These are phyloP conservation scores for Mesitornis unicolor DNA, from an alignment of 2,113 vertebrate species.

Conservation along the genomic window DNA sequence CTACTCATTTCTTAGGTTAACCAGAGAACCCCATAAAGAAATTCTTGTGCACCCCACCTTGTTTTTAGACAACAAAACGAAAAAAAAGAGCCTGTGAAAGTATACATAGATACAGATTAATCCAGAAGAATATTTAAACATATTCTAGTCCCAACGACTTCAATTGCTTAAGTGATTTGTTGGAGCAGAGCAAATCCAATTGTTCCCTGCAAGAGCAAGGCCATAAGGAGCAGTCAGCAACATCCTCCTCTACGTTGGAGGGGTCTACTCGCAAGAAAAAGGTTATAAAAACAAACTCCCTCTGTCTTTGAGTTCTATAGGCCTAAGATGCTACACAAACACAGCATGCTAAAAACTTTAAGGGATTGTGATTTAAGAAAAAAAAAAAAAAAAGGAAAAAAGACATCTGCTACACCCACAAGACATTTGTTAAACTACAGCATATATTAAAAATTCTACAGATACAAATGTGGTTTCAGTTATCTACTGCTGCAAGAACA, in stretches of 20 bases:
- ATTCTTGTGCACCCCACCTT: not conserved
- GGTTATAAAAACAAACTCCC: not conserved
- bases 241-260: not conserved
- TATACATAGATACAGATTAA: not conserved
- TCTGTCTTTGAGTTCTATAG: not conserved
- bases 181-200: not conserved
- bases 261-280: not conserved
- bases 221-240: not conserved
- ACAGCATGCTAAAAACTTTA: not conserved
- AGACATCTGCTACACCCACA: constrained; percentile 38
- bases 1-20: not conserved
- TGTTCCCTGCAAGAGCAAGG: not conserved
- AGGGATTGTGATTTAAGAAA: not conserved
- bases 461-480: not conserved
- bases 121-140: not conserved
- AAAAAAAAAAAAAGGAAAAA: not conserved
- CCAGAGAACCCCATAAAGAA: not conserved
- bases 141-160: not conserved
- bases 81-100: not conserved
- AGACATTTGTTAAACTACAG: constrained; percentile 48
- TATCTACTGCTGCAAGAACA: constrained; percentile 3
- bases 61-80: not conserved
- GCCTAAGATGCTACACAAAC: not conserved
- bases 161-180: not conserved
- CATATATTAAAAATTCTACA: constrained; percentile 9